phyloP scores from a whole-genome alignment of 37 sponge, comb jelly and placozoan genomes.

The Chondrilla cf. caribensis region DNA sequence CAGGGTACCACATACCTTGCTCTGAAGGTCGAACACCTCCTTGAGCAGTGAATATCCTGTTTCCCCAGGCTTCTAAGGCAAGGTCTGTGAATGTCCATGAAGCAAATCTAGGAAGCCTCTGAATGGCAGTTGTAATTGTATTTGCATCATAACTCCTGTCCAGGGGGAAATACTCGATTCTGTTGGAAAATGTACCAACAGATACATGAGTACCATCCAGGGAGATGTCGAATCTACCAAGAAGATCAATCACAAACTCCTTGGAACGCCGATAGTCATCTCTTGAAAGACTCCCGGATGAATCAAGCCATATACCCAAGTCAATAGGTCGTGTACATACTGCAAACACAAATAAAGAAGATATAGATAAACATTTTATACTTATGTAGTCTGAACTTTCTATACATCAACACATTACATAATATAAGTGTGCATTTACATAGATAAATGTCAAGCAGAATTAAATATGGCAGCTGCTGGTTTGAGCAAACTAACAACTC shows the following conservation, averaged over 20 bases:
- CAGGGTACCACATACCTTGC: neutral
- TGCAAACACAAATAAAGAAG: neutral
- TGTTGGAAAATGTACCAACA: neutral
- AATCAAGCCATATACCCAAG: slow-evolving; percentile 1
- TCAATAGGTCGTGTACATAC: slow-evolving; percentile 9
- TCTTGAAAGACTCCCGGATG: neutral
- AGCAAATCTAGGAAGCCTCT: neutral
- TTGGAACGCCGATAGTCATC: neutral
- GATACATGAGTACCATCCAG: neutral
- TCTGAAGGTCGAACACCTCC: neutral
- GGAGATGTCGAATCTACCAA: neutral
- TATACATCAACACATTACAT: neutral
- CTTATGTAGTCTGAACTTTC: too few species aligned
- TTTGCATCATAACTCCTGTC: neutral
- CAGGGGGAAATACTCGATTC: neutral
- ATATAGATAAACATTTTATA: too few species aligned
- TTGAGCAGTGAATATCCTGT: neutral
- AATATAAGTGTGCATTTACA: too few species aligned
- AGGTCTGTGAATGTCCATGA: neutral
- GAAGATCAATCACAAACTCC: neutral
- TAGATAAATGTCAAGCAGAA: too few species aligned
- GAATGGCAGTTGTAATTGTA: neutral
- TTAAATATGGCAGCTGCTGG: too few species aligned
- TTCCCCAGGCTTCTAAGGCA: neutral
- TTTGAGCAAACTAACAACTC: too few species aligned